Evolutionary conservation across 1,140 invertebrate genomes (phyloP).

Genomic region (Monomorium pharaonis): DNA sequence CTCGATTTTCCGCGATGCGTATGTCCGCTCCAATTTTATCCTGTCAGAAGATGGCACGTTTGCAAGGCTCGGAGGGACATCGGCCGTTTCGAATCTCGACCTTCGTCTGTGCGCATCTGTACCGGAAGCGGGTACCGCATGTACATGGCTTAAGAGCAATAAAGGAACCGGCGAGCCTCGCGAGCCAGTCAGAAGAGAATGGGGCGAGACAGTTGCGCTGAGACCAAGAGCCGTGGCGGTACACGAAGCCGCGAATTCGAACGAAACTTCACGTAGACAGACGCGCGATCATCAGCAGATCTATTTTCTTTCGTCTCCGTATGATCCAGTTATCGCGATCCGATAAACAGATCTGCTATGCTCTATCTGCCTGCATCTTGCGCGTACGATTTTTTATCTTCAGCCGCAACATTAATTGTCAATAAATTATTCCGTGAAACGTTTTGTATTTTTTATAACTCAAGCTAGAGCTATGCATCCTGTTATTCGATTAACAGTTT

Average conservation of each 20-base stretch:
- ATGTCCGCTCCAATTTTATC: slow-evolving; percentile 31
- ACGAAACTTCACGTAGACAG: slow-evolving; percentile 64
- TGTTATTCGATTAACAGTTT: not conserved
- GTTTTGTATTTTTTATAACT: not conserved
- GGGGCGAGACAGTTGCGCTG: slow-evolving; percentile 72
- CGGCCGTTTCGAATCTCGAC: slow-evolving; percentile 59
- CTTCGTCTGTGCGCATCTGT: slow-evolving; percentile 54
- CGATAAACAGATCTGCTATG: not conserved
- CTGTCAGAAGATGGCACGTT: slow-evolving; percentile 9
- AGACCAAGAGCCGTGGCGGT: slow-evolving; percentile 70
- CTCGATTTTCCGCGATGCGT: not conserved
- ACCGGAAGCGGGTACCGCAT: slow-evolving; percentile 68
- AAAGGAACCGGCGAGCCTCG: slow-evolving; percentile 52
- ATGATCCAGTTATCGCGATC: not conserved
- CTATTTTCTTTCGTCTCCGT: not conserved
- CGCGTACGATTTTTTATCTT: slow-evolving; percentile 29
- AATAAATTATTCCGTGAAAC: not conserved
- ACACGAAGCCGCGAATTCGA: slow-evolving; percentile 55
- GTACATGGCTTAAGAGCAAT: slow-evolving; percentile 70
- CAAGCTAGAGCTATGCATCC: slow-evolving; percentile 16
- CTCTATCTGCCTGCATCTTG: not conserved
- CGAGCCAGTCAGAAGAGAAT: slow-evolving; percentile 63
- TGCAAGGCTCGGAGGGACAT: not conserved
- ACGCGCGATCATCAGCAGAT: not conserved
- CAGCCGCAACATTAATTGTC: slow-evolving; percentile 13